Percentiles rank a stretch among this genome's conserved stretches.
These are phyloP conservation scores for Parambassis ranga DNA, from an alignment of 2,797 vertebrate species.

Conservation along the genomic window DNA sequence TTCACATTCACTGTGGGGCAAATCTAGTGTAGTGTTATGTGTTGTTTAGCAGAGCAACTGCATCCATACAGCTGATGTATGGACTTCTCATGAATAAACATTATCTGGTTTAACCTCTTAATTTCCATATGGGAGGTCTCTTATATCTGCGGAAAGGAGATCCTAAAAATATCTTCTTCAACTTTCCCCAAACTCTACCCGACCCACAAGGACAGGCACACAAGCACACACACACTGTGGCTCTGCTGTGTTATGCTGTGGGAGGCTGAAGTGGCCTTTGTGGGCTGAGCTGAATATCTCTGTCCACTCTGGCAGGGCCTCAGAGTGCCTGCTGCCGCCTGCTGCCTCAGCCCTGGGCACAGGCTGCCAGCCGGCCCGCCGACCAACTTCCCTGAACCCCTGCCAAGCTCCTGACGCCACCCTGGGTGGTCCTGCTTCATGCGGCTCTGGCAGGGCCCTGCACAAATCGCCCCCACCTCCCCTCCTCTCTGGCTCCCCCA, in stretches of 20 bases:
- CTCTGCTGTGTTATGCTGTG: conserved; percentile 67
- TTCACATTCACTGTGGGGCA: conserved; percentile 34
- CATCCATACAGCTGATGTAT: conserved; percentile 52
- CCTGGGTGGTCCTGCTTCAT: conserved; percentile 83
- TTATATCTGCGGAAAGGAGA: conserved; percentile 62
- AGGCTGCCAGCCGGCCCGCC: conserved; percentile 66
- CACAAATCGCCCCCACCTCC: conserved; percentile 44
- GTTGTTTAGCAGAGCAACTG: conserved; percentile 17
- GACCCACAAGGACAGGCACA: conserved; percentile 49
- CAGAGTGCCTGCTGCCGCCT: conserved; percentile 64
- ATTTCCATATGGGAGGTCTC: conserved; percentile 69
- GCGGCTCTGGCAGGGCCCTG: conserved; percentile 73
- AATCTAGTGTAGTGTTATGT: conserved; percentile 1
- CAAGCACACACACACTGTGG: conserved; percentile 62
- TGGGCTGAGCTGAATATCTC: conserved; percentile 72
- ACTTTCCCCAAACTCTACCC: conserved; percentile 51
- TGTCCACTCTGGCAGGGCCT: conserved; percentile 73
- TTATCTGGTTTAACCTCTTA: conserved; percentile 60
- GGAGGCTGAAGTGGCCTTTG: conserved; percentile 80
- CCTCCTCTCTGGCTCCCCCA: conserved; percentile 46
- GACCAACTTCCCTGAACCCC: conserved; percentile 73
- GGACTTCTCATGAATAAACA: conserved; percentile 67
- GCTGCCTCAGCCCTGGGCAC: conserved; percentile 66
- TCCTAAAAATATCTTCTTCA: conserved; percentile 77
- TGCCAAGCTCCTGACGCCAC: conserved; percentile 81